Base-by-base conservation (phyloP, 2,888 invertebrate genomes). In the Muschampia plurimacula region DNA sequence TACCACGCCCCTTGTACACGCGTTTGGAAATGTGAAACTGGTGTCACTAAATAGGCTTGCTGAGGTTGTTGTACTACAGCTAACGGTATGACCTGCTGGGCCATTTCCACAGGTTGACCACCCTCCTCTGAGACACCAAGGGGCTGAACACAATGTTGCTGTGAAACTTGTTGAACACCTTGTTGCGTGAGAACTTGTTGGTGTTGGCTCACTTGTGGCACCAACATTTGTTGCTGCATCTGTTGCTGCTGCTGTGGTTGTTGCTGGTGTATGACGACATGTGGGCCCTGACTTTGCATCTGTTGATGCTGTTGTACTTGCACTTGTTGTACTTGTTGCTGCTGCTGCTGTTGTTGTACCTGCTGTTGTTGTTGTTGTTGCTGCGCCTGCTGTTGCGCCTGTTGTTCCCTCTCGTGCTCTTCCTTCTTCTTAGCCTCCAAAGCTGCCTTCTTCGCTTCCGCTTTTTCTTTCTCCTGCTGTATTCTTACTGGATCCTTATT, bases 51-150 rank as follows among this genome's bases (percentile, higher is more conserved):
- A 84, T 96, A 96, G 0, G 96, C 95, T 79, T 96, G 95, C 81
- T 96, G 96, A 64, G 96, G 96, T 77, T 96, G 95, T 75, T 95
- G 96, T 0, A 96, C 95, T 39, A 96, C 96, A 10, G 96, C 95
- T 46, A 96, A 83, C 0, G 96, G 96, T 76, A 96, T 96, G 7
- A 96, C 96, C 84, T 96, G 96, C 79, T 96, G 96, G 10, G 95
- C 93, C 88, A 96, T 95, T 79, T 96, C 95, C 68, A 96, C 94
- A 2, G 91, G 95, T 82, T 96, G 95, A 0, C 89, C 92, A 7
- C 86, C 88, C 72, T 94, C 94, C 74, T 92, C 95, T 0, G 91
- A 89, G 59, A 94, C 93, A 59, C 94, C 95, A 28, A 94, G 87
- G 2, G 93, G 87, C 74, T 95, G 94, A 74, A 95, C 92, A 74